Conservation (phyloP, 2,113 vertebrate species). For the Orycteropus afer region DNA sequence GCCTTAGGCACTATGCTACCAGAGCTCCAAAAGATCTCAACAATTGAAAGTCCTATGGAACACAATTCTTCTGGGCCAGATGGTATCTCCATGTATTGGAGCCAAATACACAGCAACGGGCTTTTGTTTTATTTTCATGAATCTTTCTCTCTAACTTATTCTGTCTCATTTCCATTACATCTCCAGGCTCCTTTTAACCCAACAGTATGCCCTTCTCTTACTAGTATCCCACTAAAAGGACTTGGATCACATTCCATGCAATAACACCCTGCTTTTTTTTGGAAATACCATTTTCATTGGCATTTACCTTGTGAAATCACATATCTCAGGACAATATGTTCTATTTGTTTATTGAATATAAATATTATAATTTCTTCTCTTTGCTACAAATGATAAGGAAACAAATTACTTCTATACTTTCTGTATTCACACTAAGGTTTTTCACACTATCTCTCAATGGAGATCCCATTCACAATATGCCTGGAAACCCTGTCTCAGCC, state of each 20-base stretch:
- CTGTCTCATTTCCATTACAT: neutral
- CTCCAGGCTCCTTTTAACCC: neutral
- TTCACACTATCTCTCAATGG: constrained; percentile 53
- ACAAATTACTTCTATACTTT: no score
- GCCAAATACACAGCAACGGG: no score
- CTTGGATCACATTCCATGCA: neutral
- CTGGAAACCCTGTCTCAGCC: neutral
- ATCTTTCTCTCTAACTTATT: neutral
- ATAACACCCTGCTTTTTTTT: neutral
- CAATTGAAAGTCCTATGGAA: no score
- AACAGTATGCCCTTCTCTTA: neutral
- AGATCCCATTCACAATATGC: constrained; percentile 28
- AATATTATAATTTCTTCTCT: constrained; percentile 23
- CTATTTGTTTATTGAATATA: constrained; percentile 31
- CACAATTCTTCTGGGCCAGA: no score
- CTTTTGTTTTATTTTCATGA: neutral
- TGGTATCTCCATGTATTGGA: no score
- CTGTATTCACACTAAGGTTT: no score
- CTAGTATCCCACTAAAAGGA: neutral
- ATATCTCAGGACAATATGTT: neutral
- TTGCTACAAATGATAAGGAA: constrained; percentile 13
- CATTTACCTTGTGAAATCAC: constrained; percentile 45
- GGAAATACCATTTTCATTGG: neutral
- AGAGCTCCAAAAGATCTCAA: no score
- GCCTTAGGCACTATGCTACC: no score